Base-by-base conservation (phyloP, 2,888 invertebrate genomes). In the Troides aeacus region DNA sequence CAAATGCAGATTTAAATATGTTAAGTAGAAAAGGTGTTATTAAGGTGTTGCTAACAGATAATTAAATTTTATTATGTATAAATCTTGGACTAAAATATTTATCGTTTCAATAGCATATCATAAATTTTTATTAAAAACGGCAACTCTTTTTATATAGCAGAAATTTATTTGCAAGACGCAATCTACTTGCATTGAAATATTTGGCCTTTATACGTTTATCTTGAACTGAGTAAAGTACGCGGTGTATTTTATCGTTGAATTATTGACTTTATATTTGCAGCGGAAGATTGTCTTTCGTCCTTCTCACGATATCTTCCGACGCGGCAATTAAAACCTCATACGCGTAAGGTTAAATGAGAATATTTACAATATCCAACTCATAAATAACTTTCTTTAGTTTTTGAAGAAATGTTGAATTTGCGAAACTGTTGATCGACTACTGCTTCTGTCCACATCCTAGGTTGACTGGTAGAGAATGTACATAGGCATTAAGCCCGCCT, bases 341-440 rank as follows among this genome's bases (percentile, higher is more conserved):
- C 57, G 39, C 15, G 15, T 63, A 68, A 64, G 53, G 68, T 68
- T 68, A 68, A 62, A 67, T 46, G 59, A n/a, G 46, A 21, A 18
- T n/a, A 59, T 58, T 30, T 62, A 46, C 58, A 63, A 68, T 42
- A n/a, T 10, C 15, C 21, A 39, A 61, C 21, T 15, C 18, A 7
- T 46, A 17, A 15, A 23, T 61, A 39, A 23, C 56, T 23, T 36
- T 17, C 30, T 60, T 61, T n/a, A 61, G 18, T 53, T 50, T 53
- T 30, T 63, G 56, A 23, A 59, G 42, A 68, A 50, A 23, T n/a
- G 50, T 56, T 39, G 17, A 50, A 18, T 39, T 39, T 39, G 8
- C 7, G 7, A 39, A 39, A 39, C 39, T 39, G 39, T 10, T 42
- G 8, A 42, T 30, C 30, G 30, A 30, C 30, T 5, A 3, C 30